Conservation (phyloP, 2,888 invertebrate species). For the Epinotia brunnichana region DNA sequence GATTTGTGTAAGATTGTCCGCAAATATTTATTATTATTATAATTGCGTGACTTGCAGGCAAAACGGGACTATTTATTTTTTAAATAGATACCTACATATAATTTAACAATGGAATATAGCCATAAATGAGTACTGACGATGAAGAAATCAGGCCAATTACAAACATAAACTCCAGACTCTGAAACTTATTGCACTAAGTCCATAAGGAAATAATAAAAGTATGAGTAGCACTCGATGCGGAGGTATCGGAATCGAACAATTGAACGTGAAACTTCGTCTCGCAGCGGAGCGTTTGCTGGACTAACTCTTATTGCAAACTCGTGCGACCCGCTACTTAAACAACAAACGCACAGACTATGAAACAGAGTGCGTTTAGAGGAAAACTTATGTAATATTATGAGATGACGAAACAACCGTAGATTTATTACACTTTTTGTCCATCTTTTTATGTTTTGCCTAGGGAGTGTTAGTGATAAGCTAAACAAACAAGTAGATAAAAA, state of each 20-base stretch:
- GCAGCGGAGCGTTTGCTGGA: constrained; percentile 42
- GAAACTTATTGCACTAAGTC: constrained; percentile 63
- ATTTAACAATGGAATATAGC: neutral
- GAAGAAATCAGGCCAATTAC: constrained; percentile 49
- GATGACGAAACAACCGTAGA: neutral
- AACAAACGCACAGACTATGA: constrained; percentile 17
- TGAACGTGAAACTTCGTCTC: constrained; percentile 58
- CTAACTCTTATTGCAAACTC: constrained; percentile 78
- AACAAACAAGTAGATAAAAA: neutral
- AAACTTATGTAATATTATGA: neutral
- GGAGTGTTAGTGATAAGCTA: no score
- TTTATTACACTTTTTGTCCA: neutral
- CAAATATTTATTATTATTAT: no score
- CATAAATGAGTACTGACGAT: neutral
- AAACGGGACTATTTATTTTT: neutral
- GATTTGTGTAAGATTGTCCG: no score
- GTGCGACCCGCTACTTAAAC: constrained; percentile 48
- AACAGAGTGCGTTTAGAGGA: neutral
- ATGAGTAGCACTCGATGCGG: constrained; percentile 63
- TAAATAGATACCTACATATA: neutral
- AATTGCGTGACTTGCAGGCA: constrained; percentile 13
- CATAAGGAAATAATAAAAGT: constrained; percentile 75
- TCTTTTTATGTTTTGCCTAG: no score
- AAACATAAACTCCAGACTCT: constrained; percentile 51
- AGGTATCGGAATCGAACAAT: constrained; percentile 70